Percentiles rank a stretch among this genome's conserved stretches.
Conservation (phyloP, 2,113 vertebrate genomes). For the Lamprotornis superbus region DNA sequence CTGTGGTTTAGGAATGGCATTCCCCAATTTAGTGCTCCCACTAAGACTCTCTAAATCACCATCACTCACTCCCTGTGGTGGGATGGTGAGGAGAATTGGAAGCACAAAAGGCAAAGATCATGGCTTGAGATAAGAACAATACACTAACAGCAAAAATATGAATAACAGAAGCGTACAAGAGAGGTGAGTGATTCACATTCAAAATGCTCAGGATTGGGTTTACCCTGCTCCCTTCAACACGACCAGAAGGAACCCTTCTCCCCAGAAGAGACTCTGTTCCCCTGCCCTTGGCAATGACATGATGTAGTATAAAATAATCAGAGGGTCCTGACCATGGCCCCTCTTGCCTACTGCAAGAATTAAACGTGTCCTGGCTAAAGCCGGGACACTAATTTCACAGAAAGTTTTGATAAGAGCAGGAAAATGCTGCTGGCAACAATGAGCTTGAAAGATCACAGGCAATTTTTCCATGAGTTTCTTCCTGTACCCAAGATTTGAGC, state of each 20-base stretch:
- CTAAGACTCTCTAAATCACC: not conserved
- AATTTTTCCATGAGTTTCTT: not conserved
- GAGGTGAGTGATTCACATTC: no score
- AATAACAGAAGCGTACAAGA: not conserved
- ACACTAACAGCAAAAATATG: not conserved
- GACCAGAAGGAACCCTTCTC: not conserved
- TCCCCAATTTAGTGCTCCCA: not conserved
- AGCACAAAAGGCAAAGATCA: not conserved
- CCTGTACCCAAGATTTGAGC: not conserved
- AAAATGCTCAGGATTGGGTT: not conserved
- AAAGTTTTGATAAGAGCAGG: not conserved
- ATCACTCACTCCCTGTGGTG: not conserved
- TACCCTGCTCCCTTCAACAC: not conserved
- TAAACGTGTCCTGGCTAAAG: not conserved
- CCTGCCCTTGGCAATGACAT: fast-evolving
- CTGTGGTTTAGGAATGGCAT: not conserved
- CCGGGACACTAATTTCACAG: not conserved
- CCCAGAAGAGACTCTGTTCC: not conserved
- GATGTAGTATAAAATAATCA: not conserved
- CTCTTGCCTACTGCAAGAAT: not conserved
- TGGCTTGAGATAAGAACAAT: not conserved
- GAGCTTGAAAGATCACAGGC: not conserved
- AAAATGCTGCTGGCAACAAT: not conserved
- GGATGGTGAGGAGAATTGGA: not conserved
- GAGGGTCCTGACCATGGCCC: not conserved